Base-by-base conservation (phyloP, 2,888 invertebrate species). In the Eledone cirrhosa region DNA sequence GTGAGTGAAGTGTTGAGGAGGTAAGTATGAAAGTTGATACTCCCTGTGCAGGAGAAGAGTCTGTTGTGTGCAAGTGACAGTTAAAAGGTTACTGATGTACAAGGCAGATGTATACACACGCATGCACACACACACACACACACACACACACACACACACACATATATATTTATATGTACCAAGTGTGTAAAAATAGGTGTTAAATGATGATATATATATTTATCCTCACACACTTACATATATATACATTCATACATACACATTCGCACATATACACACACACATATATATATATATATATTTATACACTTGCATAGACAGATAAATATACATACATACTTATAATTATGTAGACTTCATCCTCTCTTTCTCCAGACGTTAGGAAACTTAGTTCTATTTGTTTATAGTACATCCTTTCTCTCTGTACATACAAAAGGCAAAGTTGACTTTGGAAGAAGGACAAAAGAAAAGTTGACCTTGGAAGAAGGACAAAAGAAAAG, bases 161-260 rank as follows among this genome's bases (percentile, higher is more conserved):
- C 33, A 74, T 74, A 74, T 29, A 24, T 47, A 74, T n/a, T 7
- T 74, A 74, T 24, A 41, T 74, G 74, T 74, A n/a, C 19, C 53
- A 53, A 13, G 53, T 53, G 29, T 72, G 11, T 33, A 72, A 1
- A 31, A 22, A 33, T 72, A 53, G 14, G 53, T 53, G 53, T 19
- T 16, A n/a, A n/a, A n/a, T n/a, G n/a, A n/a, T n/a, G n/a, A 53
- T 53, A 41, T 74, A 33, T 13, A 74, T 22, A 22, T 41, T 22
- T 31, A 41, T 7, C 16, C 16, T 7, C 24, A 74, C 14, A 33
- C 24, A 41, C 24, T 19, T 74, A 74, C 14, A 41, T 59, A 59
- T 59, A 59, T 59, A 59, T 59, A 24, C 13, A 59, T 59, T 7
- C 24, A 59, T 59, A 59, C 13, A 59, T 59, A 59, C 13, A 59